phyloP scores from a whole-genome alignment of 1,140 invertebrate genomes.

The Rhagoletis pomonella region DNA sequence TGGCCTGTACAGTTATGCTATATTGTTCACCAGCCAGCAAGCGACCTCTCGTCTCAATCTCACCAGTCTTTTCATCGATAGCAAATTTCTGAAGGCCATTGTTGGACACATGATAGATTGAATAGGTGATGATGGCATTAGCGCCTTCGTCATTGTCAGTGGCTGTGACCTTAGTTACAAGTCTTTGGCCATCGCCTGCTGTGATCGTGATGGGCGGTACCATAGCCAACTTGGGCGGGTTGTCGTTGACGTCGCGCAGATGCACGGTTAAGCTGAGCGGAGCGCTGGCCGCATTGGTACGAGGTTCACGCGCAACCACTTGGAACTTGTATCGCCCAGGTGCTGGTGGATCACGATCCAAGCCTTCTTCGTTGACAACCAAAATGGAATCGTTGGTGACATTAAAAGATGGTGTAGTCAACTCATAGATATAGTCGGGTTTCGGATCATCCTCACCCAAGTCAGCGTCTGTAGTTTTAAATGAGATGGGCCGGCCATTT shows the following conservation, averaged over 20 bases:
- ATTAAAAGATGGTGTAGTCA: slow-evolving; percentile 89
- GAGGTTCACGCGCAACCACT: slow-evolving; percentile 86
- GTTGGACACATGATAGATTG: slow-evolving; percentile 92
- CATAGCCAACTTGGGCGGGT: slow-evolving; percentile 85
- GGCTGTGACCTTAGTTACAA: slow-evolving; percentile 87
- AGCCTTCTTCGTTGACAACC: slow-evolving; percentile 86
- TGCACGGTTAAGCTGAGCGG: slow-evolving; percentile 86
- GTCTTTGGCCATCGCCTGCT: slow-evolving; percentile 84
- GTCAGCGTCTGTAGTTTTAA: slow-evolving; percentile 88
- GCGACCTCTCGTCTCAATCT: slow-evolving; percentile 85
- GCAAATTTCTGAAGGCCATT: slow-evolving; percentile 90
- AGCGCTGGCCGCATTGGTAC: slow-evolving; percentile 85
- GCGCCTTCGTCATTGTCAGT: slow-evolving; percentile 90
- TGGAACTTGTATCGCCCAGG: slow-evolving; percentile 87
- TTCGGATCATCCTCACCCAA: slow-evolving; percentile 85
- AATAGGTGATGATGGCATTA: slow-evolving; percentile 88
- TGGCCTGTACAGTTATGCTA: slow-evolving; percentile 89
- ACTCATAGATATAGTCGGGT: slow-evolving; percentile 86
- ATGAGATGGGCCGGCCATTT: slow-evolving; percentile 80
- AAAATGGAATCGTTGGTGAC: slow-evolving; percentile 84
- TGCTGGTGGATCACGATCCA: slow-evolving; percentile 91
- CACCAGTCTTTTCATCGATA: slow-evolving; percentile 86
- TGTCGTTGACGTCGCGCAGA: slow-evolving; percentile 89
- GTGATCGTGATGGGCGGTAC: slow-evolving; percentile 85
- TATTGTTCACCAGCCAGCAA: slow-evolving; percentile 90